Conservation (phyloP, 2,797 vertebrate genomes). For the Scyliorhinus canicula region DNA sequence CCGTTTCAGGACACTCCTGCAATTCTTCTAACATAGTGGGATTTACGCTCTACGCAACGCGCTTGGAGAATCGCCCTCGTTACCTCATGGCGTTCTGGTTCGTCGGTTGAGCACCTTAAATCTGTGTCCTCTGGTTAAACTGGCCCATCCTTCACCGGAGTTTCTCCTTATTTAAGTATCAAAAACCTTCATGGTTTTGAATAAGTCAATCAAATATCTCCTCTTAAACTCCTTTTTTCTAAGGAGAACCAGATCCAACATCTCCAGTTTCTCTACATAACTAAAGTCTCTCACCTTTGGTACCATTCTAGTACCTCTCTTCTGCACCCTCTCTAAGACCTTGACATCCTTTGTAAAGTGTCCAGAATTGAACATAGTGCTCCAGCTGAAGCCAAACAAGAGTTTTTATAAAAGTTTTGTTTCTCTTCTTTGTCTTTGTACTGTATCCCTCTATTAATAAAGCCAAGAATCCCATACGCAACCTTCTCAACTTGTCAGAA, state of each 20-base stretch:
- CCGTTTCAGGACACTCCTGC: too few species aligned
- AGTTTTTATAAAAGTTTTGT: background rate
- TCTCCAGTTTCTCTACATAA: background rate
- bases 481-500: background rate
- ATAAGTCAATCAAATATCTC: background rate
- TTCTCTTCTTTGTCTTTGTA: background rate
- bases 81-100: too few species aligned
- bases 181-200: background rate
- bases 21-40: too few species aligned
- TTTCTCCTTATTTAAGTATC: background rate
- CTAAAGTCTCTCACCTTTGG: too few species aligned
- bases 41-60: too few species aligned
- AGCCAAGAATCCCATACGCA: background rate
- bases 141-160: too few species aligned
- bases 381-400: background rate
- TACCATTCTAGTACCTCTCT: background rate
- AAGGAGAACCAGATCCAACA: background rate
- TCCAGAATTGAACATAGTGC: background rate
- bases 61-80: too few species aligned
- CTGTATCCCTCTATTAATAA: background rate
- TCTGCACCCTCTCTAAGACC: background rate
- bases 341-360: background rate
- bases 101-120: too few species aligned
- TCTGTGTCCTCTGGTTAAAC: too few species aligned
- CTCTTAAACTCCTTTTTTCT: background rate